Percentiles rank a stretch among this genome's conserved stretches.
These are phyloP conservation scores for Psammodynastes pulverulentus DNA, from an alignment of 2,113 vertebrate species.

Conservation along the genomic window DNA sequence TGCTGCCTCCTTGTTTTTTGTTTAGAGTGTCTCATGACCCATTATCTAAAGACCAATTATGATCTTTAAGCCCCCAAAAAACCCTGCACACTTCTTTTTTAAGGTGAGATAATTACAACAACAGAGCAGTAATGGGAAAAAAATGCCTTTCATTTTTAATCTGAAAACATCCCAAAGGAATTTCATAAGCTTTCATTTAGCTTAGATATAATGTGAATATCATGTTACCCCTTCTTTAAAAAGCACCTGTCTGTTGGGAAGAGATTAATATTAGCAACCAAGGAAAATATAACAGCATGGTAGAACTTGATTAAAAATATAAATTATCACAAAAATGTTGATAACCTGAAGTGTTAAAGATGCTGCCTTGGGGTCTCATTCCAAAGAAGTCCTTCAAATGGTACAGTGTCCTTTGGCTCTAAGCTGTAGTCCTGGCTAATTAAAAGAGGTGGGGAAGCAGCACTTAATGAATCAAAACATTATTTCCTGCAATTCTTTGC, in stretches of 20 bases:
- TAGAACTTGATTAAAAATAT: conserved; percentile 13
- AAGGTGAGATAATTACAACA: not conserved
- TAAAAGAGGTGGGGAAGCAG: conserved; percentile 1
- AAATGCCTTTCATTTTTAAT: not conserved
- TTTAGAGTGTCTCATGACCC: not conserved
- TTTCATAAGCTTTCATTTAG: conserved; percentile 9
- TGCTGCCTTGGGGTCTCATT: not conserved
- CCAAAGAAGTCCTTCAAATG: not conserved
- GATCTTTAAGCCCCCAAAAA: not conserved
- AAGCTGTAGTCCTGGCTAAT: not conserved
- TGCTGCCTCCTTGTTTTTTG: not conserved
- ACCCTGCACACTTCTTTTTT: not conserved
- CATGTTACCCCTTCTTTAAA: conserved; percentile 5
- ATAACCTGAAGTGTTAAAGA: not conserved
- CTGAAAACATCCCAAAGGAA: not conserved
- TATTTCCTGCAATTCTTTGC: conserved; percentile 2
- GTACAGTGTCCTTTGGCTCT: not conserved
- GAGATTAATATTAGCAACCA: not conserved
- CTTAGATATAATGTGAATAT: not conserved
- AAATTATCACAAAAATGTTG: conserved; percentile 7
- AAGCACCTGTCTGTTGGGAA: conserved; percentile 10
- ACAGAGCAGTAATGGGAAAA: not conserved
- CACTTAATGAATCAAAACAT: conserved; percentile 4
- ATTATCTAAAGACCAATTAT: not conserved
- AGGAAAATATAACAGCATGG: not conserved